A percentile compares a stretch with the other conserved stretches of the same genome.
These are phyloP conservation scores for Tychaedon coryphoeus DNA, from an alignment of 2,113 vertebrate genomes.

Conservation along the genomic window DNA sequence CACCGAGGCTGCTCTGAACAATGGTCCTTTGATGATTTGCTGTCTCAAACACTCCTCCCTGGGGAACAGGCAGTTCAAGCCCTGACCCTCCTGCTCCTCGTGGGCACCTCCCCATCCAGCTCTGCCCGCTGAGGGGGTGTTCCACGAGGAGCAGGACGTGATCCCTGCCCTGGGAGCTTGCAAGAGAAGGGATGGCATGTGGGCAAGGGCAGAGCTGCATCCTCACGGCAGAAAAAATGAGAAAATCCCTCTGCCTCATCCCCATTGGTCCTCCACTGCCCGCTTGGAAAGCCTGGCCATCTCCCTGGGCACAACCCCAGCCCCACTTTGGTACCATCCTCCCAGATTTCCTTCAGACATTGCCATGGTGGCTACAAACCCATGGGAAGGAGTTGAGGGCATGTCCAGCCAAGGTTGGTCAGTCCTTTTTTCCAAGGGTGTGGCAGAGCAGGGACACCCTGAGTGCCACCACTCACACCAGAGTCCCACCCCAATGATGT, in stretches of 20 bases:
- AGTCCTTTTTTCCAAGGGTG: neutral
- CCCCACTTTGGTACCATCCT: neutral
- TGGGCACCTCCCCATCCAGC: neutral
- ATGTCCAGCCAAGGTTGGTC: rapidly evolving
- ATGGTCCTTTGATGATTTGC: conserved; percentile 11
- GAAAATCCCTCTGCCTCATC: neutral
- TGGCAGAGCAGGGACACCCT: neutral
- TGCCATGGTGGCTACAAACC: neutral
- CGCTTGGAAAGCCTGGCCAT: neutral
- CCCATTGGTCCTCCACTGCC: neutral
- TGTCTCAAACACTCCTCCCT: neutral
- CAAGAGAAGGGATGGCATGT: neutral
- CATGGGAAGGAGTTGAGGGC: neutral
- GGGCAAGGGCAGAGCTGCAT: neutral
- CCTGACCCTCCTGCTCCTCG: neutral
- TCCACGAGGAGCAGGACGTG: rapidly evolving
- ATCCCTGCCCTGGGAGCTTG: neutral
- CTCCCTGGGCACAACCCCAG: neutral
- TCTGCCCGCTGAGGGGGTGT: neutral
- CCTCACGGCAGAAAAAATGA: neutral
- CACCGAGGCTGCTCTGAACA: conserved; percentile 48
- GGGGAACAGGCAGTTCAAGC: neutral
- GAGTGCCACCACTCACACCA: neutral
- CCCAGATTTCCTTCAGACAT: neutral
- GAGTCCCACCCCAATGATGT: rapidly evolving